phyloP scores from a whole-genome alignment of 1,140 invertebrate species.

The Drosophila kohkoa region DNA sequence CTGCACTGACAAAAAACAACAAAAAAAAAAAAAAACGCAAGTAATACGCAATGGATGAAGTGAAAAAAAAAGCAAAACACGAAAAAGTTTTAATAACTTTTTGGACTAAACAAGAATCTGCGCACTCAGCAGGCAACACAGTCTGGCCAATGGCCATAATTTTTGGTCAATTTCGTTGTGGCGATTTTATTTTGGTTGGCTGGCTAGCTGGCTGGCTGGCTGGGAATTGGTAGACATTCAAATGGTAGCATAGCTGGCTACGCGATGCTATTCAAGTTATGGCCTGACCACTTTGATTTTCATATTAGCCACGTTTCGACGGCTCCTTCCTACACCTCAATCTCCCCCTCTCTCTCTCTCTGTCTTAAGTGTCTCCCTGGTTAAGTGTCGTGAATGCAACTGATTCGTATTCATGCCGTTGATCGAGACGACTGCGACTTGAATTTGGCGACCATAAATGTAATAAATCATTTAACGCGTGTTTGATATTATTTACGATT shows the following conservation, averaged over 20 bases:
- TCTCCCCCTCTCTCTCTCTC: not conserved
- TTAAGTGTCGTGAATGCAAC: slow-evolving; percentile 14
- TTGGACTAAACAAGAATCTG: slow-evolving; percentile 68
- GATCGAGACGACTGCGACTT: slow-evolving; percentile 64
- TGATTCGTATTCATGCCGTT: slow-evolving; percentile 68
- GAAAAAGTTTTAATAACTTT: slow-evolving; percentile 33
- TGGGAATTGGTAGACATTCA: slow-evolving; percentile 51
- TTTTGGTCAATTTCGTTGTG: slow-evolving; percentile 48
- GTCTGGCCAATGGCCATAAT: slow-evolving; percentile 56
- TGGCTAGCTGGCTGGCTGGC: slow-evolving; percentile 17
- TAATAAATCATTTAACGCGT: slow-evolving; percentile 82
- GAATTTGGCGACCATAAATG: slow-evolving; percentile 71
- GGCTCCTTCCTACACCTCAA: not conserved
- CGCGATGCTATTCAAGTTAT: slow-evolving; percentile 57
- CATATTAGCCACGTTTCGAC: slow-evolving; percentile 57
- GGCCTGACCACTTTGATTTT: slow-evolving; percentile 74
- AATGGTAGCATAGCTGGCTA: slow-evolving; percentile 33
- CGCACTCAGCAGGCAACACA: slow-evolving; percentile 45
- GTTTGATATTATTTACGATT: slow-evolving; percentile 64
- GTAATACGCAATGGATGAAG: slow-evolving; percentile 37
- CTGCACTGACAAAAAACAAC: slow-evolving; percentile 56
- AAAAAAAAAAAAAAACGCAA: slow-evolving; percentile 26
- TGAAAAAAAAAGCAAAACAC: slow-evolving; percentile 6
- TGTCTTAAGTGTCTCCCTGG: too few species aligned
- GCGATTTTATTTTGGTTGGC: slow-evolving; percentile 5